Evolutionary conservation across 2,888 invertebrate species (phyloP).

Genomic region (Linnaemya vulpina): DNA sequence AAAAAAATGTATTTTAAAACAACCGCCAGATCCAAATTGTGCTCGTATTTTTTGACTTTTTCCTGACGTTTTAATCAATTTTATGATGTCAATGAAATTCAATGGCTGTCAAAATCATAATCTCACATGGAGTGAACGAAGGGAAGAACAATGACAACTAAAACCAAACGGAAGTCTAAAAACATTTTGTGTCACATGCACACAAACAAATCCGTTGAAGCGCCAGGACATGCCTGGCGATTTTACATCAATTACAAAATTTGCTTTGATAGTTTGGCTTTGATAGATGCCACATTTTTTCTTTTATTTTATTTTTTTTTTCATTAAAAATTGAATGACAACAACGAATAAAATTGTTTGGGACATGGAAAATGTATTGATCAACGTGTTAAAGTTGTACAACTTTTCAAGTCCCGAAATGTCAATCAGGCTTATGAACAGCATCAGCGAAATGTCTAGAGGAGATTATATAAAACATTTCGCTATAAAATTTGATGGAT

Average conservation of each 20-base stretch:
- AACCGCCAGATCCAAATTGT: too few species aligned
- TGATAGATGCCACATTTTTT: neutral
- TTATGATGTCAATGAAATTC: slow-evolving; percentile 58
- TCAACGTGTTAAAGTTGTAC: neutral
- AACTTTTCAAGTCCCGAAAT: slow-evolving; percentile 24
- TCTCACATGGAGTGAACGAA: slow-evolving; percentile 33
- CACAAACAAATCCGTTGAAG: neutral
- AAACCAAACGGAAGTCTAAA: slow-evolving; percentile 3
- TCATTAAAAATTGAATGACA: neutral
- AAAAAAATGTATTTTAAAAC: too few species aligned
- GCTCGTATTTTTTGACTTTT: neutral
- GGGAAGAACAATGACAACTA: slow-evolving; percentile 3
- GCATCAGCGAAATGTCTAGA: slow-evolving; percentile 48
- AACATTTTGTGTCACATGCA: neutral
- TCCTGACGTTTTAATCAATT: slow-evolving; percentile 55
- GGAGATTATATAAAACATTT: slow-evolving; percentile 46
- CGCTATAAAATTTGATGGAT: slow-evolving; percentile 53
- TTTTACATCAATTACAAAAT: neutral
- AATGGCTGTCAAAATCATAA: slow-evolving; percentile 65
- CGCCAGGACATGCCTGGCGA: neutral
- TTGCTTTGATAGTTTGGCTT: neutral
- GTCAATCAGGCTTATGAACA: slow-evolving; percentile 53
- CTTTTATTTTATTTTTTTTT: neutral
- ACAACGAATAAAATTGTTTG: neutral
- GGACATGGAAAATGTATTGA: slow-evolving; percentile 27